Conservation (phyloP, 2,797 vertebrate genomes). For the Lagorchestes hirsutus region DNA sequence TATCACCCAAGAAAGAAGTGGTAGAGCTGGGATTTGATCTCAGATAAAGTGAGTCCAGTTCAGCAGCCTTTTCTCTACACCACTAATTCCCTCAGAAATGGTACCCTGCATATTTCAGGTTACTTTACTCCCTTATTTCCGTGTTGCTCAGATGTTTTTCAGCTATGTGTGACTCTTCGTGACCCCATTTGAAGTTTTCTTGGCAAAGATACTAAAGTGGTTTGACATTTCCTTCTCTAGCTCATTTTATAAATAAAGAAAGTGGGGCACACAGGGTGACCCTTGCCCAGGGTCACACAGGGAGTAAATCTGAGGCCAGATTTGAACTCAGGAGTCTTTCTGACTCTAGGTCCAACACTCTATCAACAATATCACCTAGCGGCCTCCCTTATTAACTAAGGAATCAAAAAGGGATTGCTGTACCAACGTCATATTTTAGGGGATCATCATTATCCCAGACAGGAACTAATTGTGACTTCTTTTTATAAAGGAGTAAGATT, state of each 20-base stretch:
- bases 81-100: conserved; percentile 32
- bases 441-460: conserved; percentile 11
- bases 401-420: not conserved
- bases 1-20: not conserved
- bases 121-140: conserved; percentile 7
- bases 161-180: not conserved
- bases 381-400: not conserved
- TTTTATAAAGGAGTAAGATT: conserved; percentile 19
- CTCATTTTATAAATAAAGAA: not conserved
- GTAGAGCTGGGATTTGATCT: not conserved
- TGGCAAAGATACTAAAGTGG: not conserved
- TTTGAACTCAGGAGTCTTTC: not conserved
- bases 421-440: not conserved
- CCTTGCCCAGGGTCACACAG: not conserved
- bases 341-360: not conserved
- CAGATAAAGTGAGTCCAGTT: not conserved
- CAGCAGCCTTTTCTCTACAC: not conserved
- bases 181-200: not conserved
- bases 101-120: conserved; percentile 6
- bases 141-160: not conserved
- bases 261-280: not conserved
- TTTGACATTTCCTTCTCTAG: not conserved
- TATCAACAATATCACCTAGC: not conserved
- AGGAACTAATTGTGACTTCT: not conserved
- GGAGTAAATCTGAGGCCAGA: not conserved